Percentiles rank a stretch among this genome's conserved stretches.
These are phyloP conservation scores for Paracanthobrama guichenoti DNA, from an alignment of 2,113 vertebrate genomes.

Conservation along the genomic window DNA sequence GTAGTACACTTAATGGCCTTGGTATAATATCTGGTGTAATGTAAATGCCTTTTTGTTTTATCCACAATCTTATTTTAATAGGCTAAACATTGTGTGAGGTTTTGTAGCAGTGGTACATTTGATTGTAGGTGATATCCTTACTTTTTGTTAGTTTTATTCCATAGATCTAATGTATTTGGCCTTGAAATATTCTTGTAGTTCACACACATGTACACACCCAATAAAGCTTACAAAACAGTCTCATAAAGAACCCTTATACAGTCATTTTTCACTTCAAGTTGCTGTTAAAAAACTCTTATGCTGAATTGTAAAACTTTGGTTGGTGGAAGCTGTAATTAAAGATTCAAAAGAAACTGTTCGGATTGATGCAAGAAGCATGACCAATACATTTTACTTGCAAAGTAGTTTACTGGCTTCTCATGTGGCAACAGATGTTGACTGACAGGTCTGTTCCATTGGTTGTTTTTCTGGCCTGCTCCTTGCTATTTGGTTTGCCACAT, in stretches of 20 bases:
- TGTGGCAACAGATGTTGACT: not conserved
- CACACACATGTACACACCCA: conserved; percentile 4
- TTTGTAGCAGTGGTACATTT: conserved; percentile 15
- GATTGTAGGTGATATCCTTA: not conserved
- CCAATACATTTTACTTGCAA: not conserved
- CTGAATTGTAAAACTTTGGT: conserved; percentile 15
- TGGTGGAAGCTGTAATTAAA: not conserved
- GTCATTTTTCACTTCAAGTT: not conserved
- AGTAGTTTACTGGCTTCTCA: conserved; percentile 15
- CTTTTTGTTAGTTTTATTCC: conserved; percentile 6
- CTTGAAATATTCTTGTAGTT: conserved; percentile 6
- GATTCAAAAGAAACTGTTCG: not conserved
- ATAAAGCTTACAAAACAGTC: conserved; percentile 29
- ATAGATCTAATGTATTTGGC: not conserved
- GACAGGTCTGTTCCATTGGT: not conserved
- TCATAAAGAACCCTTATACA: conserved; percentile 7
- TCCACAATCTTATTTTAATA: conserved; percentile 17
- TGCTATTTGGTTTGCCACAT: conserved; percentile 14
- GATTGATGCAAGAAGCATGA: not conserved
- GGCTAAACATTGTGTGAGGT: not conserved
- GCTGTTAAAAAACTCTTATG: not conserved
- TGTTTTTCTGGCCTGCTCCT: not conserved
- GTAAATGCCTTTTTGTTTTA: conserved; percentile 24
- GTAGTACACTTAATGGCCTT: conserved; percentile 3
- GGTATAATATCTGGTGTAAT: conserved; percentile 9